Evolutionary conservation across 2,797 vertebrate genomes (phyloP).

Genomic region (Chelidonichthys spinosus): DNA sequence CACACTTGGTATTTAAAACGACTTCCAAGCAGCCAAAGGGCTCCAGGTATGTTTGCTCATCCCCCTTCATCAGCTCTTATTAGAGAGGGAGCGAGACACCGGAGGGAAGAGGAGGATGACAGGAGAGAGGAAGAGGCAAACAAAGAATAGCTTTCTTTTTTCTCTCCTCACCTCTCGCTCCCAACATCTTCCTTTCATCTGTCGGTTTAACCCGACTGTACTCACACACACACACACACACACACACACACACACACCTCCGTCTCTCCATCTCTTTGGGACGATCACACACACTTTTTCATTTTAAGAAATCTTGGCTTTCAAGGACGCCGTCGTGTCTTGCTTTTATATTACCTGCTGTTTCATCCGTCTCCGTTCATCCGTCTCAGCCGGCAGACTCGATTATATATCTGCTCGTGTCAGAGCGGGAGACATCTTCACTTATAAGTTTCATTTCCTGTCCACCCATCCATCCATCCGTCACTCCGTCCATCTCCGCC

Average conservation of each 20-base stretch:
- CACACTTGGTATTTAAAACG: slow-evolving; percentile 41
- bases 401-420: slow-evolving; percentile 67
- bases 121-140: neutral
- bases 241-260: neutral
- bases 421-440: slow-evolving; percentile 64
- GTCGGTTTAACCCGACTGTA: slow-evolving; percentile 44
- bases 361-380: slow-evolving; percentile 48
- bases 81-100: neutral
- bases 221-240: neutral
- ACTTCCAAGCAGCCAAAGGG: slow-evolving; percentile 28
- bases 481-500: slow-evolving; percentile 39
- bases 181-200: slow-evolving; percentile 53
- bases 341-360: slow-evolving; percentile 45
- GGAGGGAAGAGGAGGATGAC: neutral
- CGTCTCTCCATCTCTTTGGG: slow-evolving; percentile 20
- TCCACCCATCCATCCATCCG: slow-evolving; percentile 48
- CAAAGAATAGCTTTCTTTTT: neutral
- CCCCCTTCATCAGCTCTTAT: slow-evolving; percentile 25
- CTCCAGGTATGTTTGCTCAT: slow-evolving; percentile 49
- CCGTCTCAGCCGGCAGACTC: slow-evolving; percentile 52
- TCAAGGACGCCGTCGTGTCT: slow-evolving; percentile 44
- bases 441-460: slow-evolving; percentile 67
- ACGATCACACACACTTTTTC: slow-evolving; percentile 47
- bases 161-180: slow-evolving; percentile 41
- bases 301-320: slow-evolving; percentile 58